phyloP scores from a whole-genome alignment of 2,797 vertebrate species.

The Chrysolophus pictus region DNA sequence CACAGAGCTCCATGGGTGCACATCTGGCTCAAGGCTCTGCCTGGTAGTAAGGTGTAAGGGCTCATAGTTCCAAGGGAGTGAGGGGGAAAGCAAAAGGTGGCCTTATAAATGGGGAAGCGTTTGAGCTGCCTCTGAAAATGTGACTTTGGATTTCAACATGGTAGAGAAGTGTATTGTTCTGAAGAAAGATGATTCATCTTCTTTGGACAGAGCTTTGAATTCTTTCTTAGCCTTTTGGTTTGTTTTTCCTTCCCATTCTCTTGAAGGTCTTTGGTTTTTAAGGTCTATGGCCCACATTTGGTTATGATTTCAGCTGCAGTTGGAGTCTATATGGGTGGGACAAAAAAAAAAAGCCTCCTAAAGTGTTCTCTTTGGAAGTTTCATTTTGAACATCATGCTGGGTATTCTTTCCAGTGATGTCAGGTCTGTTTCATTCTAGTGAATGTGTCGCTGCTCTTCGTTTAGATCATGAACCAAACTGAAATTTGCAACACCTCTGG shows the following conservation, averaged over 20 bases:
- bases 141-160: not conserved
- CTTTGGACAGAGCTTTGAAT: not conserved
- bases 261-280: not conserved
- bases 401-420: not conserved
- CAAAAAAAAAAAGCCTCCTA: not conserved
- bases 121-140: not conserved
- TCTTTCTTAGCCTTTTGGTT: not conserved
- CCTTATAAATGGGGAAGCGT: not conserved
- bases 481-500: not conserved
- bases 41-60: not conserved
- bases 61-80: not conserved
- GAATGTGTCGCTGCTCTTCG: not conserved
- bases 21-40: not conserved
- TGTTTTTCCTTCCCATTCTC: rapidly evolving
- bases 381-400: not conserved
- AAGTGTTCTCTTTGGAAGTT: not conserved
- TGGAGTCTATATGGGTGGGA: not conserved
- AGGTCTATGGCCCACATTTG: not conserved
- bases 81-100: not conserved
- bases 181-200: not conserved
- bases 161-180: not conserved
- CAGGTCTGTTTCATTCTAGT: not conserved
- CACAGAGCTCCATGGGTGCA: rapidly evolving
- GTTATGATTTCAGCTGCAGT: not conserved
- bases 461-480: not conserved